Evolutionary conservation across 2,113 vertebrate genomes (phyloP).

Genomic region (Heterochromis multidens): DNA sequence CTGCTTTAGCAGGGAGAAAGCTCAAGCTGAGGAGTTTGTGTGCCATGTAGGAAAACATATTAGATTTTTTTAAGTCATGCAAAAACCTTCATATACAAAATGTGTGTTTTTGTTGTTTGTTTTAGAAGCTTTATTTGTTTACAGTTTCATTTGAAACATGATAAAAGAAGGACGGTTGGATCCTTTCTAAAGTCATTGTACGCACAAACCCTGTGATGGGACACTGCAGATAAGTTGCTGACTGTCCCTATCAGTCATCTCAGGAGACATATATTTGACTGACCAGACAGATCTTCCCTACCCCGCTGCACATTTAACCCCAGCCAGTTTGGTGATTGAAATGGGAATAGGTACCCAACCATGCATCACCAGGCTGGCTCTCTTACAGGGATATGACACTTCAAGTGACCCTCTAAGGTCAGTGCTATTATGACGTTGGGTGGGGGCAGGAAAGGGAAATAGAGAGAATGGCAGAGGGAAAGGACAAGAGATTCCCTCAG

Average conservation of each 20-base stretch:
- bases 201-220: neutral
- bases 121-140: no score
- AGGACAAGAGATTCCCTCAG: conserved; percentile 39
- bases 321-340: conserved; percentile 35
- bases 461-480: conserved; percentile 24
- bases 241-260: neutral
- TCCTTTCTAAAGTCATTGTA: neutral
- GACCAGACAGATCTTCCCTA: neutral
- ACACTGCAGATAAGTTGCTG: conserved; percentile 5
- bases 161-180: neutral
- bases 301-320: neutral
- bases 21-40: conserved; percentile 1
- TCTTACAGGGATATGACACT: conserved; percentile 41
- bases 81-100: neutral
- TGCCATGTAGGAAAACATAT: neutral
- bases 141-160: neutral
- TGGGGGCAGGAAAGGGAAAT: conserved; percentile 54
- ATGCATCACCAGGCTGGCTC: conserved; percentile 29
- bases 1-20: conserved; percentile 20
- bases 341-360: conserved; percentile 6
- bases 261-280: conserved; percentile 8
- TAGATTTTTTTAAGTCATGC: neutral
- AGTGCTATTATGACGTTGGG: conserved; percentile 46
- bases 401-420: conserved; percentile 36
- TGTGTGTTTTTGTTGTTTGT: no score